These are phyloP conservation scores for Tryphoninae sp. DNA, from an alignment of 2,888 invertebrate species.

Conservation along the genomic window DNA sequence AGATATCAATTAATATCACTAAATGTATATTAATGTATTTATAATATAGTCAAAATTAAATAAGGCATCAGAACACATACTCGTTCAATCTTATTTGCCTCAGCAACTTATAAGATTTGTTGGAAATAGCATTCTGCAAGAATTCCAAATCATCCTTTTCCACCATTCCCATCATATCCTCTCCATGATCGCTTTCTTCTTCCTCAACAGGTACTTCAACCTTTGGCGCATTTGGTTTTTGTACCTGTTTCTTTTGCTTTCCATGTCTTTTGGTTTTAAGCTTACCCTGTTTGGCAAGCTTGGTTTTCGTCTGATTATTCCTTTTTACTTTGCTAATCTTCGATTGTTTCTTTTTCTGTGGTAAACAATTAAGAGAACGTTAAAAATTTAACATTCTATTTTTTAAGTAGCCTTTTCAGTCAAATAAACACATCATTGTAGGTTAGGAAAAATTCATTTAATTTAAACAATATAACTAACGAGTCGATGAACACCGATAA, in stretches of 20 bases:
- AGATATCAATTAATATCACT: too few relatives aligned
- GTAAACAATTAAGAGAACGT: neutral
- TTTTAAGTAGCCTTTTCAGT: neutral
- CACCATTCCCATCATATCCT: conserved; percentile 84
- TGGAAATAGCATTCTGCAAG: conserved; percentile 81
- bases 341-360: conserved; percentile 82
- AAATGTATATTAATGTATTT: neutral
- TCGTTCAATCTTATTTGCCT: conserved; percentile 78
- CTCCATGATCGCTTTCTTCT: conserved; percentile 82
- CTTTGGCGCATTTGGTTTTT: conserved; percentile 68
- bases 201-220: conserved; percentile 73
- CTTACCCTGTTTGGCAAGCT: conserved; percentile 79
- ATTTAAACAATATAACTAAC: neutral
- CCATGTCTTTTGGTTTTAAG: conserved; percentile 76
- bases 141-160: conserved; percentile 83
- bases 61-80: conserved; percentile 60
- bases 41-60: neutral
- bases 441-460: conserved; percentile 13
- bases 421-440: conserved; percentile 22
- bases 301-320: conserved; percentile 80
- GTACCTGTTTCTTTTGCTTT: conserved; percentile 72
- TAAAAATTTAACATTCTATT: neutral
- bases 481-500: conserved; percentile 2
- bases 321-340: conserved; percentile 80
- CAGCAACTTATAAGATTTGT: conserved; percentile 82